These are phyloP conservation scores for Phyllotis vaccarum DNA, from an alignment of 2,797 vertebrate genomes.

Conservation along the genomic window DNA sequence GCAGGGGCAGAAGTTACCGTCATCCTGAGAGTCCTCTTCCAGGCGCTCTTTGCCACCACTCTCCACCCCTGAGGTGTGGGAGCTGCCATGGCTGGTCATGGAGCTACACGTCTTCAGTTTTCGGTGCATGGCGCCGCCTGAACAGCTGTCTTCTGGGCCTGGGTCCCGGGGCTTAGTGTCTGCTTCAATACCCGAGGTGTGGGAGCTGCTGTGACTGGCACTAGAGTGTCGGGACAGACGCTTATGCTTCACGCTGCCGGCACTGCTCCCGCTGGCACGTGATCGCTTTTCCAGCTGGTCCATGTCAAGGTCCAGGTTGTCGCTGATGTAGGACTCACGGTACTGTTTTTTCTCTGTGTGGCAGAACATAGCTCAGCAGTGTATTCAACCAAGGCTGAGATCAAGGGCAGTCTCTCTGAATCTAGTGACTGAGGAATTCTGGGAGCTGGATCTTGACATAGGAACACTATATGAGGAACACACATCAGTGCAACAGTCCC, in stretches of 20 bases:
- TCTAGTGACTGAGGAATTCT: neutral
- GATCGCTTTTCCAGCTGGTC: constrained; percentile 97
- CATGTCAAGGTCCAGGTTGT: constrained; percentile 98
- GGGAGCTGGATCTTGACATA: neutral
- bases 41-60: constrained; percentile 96
- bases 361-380: neutral
- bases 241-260: constrained; percentile 93
- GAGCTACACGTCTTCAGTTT: constrained; percentile 96
- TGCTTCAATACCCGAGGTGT: constrained; percentile 97
- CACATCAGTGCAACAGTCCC: neutral
- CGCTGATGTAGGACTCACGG: constrained; percentile 98
- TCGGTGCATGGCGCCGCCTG: constrained; percentile 89
- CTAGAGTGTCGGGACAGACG: constrained; percentile 96
- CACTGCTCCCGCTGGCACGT: constrained; percentile 96
- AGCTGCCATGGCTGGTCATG: constrained; percentile 96
- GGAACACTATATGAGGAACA: neutral
- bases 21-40: constrained; percentile 93
- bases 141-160: constrained; percentile 89
- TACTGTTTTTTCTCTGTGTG: constrained; percentile 98
- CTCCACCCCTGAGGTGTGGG: constrained; percentile 98
- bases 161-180: constrained; percentile 90
- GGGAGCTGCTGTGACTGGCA: constrained; percentile 96
- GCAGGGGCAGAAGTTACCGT: constrained; percentile 88
- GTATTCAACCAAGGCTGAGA: neutral
- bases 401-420: neutral